Conservation (phyloP, 2,888 invertebrate genomes). For the Cryptops parisi region DNA sequence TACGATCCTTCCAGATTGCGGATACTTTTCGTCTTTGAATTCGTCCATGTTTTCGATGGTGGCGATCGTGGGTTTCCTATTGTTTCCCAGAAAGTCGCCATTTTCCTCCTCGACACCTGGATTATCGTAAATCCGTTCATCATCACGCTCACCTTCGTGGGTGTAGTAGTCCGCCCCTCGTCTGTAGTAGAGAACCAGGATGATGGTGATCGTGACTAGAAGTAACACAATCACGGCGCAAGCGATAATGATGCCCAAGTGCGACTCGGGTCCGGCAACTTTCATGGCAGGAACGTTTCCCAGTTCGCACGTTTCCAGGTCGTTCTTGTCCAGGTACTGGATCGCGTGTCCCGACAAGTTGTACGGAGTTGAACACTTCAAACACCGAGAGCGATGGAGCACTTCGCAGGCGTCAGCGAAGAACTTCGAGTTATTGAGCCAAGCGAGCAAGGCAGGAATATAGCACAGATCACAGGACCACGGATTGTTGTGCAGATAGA, state of each 20-base stretch:
- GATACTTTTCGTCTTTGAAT: slow-evolving; percentile 9
- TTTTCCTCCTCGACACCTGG: slow-evolving; percentile 18
- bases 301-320: slow-evolving; percentile 36
- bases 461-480: slow-evolving; percentile 52
- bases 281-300: slow-evolving; percentile 18
- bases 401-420: slow-evolving; percentile 21
- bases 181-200: slow-evolving; percentile 48
- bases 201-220: slow-evolving; percentile 36
- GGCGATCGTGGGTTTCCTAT: slow-evolving; percentile 2
- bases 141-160: slow-evolving; percentile 49
- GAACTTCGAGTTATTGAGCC: slow-evolving; percentile 22
- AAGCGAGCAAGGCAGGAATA: slow-evolving; percentile 23
- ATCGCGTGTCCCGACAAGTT: slow-evolving; percentile 38
- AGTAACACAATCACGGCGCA: slow-evolving; percentile 39
- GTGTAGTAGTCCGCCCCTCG: slow-evolving; percentile 59
- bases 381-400: slow-evolving; percentile 25
- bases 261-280: slow-evolving; percentile 37
- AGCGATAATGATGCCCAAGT: slow-evolving; percentile 36
- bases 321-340: slow-evolving; percentile 29
- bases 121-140: slow-evolving; percentile 20
- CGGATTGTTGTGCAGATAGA: slow-evolving; percentile 42
- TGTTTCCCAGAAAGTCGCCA: slow-evolving; percentile 12
- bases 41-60: slow-evolving; percentile 12
- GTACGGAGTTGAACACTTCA: slow-evolving; percentile 45
- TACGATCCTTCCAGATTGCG: neutral